Base-by-base conservation (phyloP, 2,888 invertebrate genomes). In the Cyclophora albipunctata region DNA sequence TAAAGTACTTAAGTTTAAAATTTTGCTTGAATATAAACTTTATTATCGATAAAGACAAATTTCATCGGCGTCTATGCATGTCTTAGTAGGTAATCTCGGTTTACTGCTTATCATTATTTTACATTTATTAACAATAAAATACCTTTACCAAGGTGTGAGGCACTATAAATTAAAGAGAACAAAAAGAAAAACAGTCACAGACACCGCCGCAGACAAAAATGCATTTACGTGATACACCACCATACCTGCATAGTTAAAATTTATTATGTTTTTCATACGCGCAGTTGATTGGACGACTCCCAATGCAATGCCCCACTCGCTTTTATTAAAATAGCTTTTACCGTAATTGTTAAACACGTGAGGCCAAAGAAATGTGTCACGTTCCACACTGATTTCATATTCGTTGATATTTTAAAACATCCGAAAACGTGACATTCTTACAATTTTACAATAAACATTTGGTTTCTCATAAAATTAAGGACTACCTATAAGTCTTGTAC, bases 241-340 rank as follows among this genome's bases (percentile, higher is more conserved):
- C 20, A 20, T 20, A 20, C 20, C 20, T 37, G 37, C 5, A 37
- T 37, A 37, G 4, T 37, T 5, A 37, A 4, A 37, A 37, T 37
- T 37, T 37, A 37, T 37, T 37, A 65, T 66, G 62, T 61, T 20
- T 37, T 37, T 5, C 37, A 37, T 54, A 57, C 37, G 4, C 5
- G 37, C 5, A 37, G 37, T 37, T 37, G 37, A 49, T 50, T 58
- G 54, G 4, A 45, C 49, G 52, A 62, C 65, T 64, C 62, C 64
- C 66, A 71, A 62, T 66, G 71, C 61, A 67, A 56, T 52, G 58
- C 65, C 71, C 68, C 69, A 70, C 59, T 68, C 67, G 67, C 71
- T 71, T 75, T 76, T 73, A 70, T 75, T 78, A 71, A 66, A 66
- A 60, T 69, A 37, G 67, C 66, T 71, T 74, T 75, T 68, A 73